Conservation (phyloP, 2,888 invertebrate species). For the Ptychoptera contaminata region DNA sequence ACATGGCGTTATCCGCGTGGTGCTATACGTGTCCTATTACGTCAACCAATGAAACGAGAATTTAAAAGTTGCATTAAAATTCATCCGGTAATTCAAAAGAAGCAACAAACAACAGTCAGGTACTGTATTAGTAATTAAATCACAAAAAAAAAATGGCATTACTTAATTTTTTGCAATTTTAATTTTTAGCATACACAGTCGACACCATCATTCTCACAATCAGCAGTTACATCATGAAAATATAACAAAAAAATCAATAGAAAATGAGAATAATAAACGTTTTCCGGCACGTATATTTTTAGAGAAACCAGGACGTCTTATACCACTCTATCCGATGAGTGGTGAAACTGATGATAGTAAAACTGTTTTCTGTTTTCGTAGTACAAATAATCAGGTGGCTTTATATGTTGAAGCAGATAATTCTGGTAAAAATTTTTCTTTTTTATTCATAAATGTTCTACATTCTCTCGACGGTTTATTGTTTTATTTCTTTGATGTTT, state of each 20-base stretch:
- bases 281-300: conserved; percentile 45
- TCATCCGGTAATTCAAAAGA: conserved; percentile 17
- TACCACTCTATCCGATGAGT: conserved; percentile 36
- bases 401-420: conserved; percentile 45
- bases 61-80: conserved; percentile 26
- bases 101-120: too few species aligned
- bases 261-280: conserved; percentile 16
- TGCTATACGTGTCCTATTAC: conserved; percentile 50
- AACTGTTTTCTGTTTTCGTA: conserved; percentile 44
- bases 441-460: neutral
- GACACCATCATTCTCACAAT: conserved; percentile 11
- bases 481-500: neutral
- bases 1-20: conserved; percentile 64
- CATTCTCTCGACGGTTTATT: neutral
- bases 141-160: too few species aligned
- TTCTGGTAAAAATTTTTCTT: neutral
- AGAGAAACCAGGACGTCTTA: conserved; percentile 43
- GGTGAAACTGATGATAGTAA: conserved; percentile 36
- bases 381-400: conserved; percentile 44
- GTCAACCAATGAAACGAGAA: conserved; percentile 31
- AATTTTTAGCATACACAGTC: neutral
- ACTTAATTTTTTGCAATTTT: too few species aligned
- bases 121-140: too few species aligned
- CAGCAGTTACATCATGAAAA: conserved; percentile 23
- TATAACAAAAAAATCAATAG: conserved; percentile 21